phyloP scores from a whole-genome alignment of 2,113 vertebrate genomes.

The Microtus montanus region DNA sequence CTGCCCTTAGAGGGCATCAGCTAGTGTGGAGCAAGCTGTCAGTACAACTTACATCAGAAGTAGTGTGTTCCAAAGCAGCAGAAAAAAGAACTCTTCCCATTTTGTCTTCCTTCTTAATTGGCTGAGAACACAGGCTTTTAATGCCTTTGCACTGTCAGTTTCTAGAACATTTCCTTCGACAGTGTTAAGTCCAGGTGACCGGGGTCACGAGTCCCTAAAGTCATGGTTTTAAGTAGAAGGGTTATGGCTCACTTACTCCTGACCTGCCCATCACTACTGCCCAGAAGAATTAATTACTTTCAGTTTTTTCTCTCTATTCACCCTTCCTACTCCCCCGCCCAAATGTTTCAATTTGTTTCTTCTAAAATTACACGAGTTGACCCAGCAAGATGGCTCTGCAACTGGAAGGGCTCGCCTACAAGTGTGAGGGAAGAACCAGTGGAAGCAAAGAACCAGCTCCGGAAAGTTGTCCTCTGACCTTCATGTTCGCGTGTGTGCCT shows the following conservation, averaged over 20 bases:
- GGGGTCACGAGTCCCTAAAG: background rate
- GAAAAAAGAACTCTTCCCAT: background rate
- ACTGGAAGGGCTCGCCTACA: background rate
- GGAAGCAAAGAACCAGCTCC: background rate
- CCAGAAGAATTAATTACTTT: background rate
- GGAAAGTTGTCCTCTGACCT: background rate
- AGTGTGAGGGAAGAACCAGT: background rate
- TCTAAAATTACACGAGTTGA: background rate
- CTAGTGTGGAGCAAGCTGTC: constrained; percentile 16
- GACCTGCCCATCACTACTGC: background rate
- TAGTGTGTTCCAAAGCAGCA: background rate
- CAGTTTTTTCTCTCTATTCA: background rate
- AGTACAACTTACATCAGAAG: background rate
- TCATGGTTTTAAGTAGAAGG: background rate
- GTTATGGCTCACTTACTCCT: background rate
- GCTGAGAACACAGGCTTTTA: background rate
- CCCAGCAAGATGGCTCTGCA: background rate
- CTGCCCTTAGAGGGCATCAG: background rate
- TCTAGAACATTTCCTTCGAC: background rate
- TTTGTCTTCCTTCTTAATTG: background rate
- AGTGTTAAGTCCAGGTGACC: background rate
- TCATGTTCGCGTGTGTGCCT: background rate
- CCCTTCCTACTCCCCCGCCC: background rate
- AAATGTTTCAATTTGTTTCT: background rate
- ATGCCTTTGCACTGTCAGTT: background rate